Percentiles rank a stretch among this genome's conserved stretches.
phyloP scores from a whole-genome alignment of 2,888 invertebrate genomes.

The Antheraea assamensis region DNA sequence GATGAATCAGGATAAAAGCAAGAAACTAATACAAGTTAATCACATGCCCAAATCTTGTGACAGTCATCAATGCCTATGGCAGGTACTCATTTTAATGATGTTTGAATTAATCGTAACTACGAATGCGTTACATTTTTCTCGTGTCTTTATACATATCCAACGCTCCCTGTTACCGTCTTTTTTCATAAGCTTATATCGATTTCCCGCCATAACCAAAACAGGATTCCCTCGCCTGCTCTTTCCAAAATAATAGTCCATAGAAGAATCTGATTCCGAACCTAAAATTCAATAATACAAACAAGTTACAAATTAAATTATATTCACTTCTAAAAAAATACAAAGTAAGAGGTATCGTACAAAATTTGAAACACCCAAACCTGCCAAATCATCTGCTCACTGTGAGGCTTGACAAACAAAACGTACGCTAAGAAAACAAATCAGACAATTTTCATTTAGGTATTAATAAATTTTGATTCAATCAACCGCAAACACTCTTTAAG shows the following conservation, averaged over 20 bases:
- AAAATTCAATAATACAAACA: constrained; percentile 22
- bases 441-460: not conserved
- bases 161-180: constrained; percentile 34
- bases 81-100: constrained; percentile 40
- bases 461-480: not conserved
- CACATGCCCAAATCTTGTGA: not conserved
- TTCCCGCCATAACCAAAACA: constrained; percentile 42
- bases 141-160: constrained; percentile 54
- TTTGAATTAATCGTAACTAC: constrained; percentile 42
- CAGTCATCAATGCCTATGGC: constrained; percentile 40
- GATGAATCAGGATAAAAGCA: not conserved
- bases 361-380: not conserved
- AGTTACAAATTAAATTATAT: not conserved
- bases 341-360: not conserved
- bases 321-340: not conserved
- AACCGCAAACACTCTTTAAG: not conserved
- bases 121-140: constrained; percentile 46
- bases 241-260: constrained; percentile 44
- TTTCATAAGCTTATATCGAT: constrained; percentile 48
- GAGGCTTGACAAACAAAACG: not conserved
- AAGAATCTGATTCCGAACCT: constrained; percentile 34
- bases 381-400: not conserved
- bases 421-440: not conserved
- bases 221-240: constrained; percentile 49
- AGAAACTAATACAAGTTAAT: not conserved